A percentile compares a stretch with the other conserved stretches of the same genome.
These are phyloP conservation scores for Scolopax bukidnonensis DNA, from an alignment of 2,797 vertebrate species.

Conservation along the genomic window DNA sequence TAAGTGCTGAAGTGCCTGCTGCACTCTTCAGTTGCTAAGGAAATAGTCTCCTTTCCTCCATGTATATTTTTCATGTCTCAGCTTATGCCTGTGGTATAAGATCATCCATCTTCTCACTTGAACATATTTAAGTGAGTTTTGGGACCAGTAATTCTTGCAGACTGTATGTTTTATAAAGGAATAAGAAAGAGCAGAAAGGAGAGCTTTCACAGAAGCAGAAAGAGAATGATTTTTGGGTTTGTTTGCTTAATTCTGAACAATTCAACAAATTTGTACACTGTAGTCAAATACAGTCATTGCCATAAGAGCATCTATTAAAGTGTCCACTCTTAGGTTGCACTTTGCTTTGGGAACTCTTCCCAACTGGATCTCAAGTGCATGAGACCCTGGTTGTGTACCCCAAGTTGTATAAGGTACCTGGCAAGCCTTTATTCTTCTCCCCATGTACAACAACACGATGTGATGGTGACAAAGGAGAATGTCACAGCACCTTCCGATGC, in stretches of 20 bases:
- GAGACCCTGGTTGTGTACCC: neutral
- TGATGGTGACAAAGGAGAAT: neutral
- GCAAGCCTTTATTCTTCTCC: neutral
- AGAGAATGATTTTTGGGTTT: neutral
- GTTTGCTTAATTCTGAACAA: neutral
- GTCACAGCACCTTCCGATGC: neutral
- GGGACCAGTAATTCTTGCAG: neutral
- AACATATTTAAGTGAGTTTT: neutral
- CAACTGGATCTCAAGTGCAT: neutral
- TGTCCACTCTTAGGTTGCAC: neutral
- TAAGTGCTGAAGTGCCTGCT: neutral
- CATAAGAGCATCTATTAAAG: neutral
- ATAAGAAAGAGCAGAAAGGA: neutral
- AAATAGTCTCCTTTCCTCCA: neutral
- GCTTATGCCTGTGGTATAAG: neutral
- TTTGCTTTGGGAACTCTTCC: neutral
- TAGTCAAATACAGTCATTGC: neutral
- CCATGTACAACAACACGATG: accelerated
- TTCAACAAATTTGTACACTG: neutral
- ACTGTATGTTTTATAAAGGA: neutral
- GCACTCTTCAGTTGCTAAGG: neutral
- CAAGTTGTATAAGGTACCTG: neutral
- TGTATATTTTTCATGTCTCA: neutral
- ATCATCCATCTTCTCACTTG: neutral
- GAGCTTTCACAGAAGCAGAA: neutral